Evolutionary conservation across 2,888 invertebrate species (phyloP), one percentile per base, ranked within the genome.

Genomic region (Nephrotoma flavescens): DNA sequence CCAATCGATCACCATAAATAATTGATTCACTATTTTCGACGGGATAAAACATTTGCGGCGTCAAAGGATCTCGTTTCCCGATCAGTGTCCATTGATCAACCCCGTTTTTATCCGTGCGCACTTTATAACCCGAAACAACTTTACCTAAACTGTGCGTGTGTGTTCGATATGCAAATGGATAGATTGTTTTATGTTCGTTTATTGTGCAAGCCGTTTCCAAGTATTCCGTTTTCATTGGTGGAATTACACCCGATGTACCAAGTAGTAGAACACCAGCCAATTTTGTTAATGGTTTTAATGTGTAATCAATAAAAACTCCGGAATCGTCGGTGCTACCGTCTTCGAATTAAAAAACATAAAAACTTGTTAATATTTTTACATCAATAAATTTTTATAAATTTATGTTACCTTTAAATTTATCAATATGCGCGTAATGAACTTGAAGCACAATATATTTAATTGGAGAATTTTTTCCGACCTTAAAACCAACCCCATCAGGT

Each of bases 21-120:
- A 97, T 94, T 0, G 95, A 94, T 0, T 94, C 92, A 0, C 91
- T 92, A 89, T 94, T 93, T 47, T 92, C 92, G 0, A 97, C 94
- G 0, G 97, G 96, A 91, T 98, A 98, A 92, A 98, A 98, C 98
- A 98, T 98, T 92, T 98, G 97, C 0, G 98, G 97, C 15, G 95
- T 94, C 89, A 97, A 93, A 0, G 98, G 98, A 92, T 97, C 93
- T 88, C 96, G 94, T 92, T 96, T 96, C 42, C 98, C 98, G 86
- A 98, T 92, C 87, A 97, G 92, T 6, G 93, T 94, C 98, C 98
- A 98, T 12, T 94, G 91, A 89, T 96, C 95, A 42, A 93, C 92
- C 0, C 93, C 93, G 86, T 90, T 89, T 83, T 92, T 91, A 88
- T 93, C 92, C n/a, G 92, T 90, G 0, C 93, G 92, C 1, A 97